Conservation (phyloP, 2,797 vertebrate species). For the Macropus fuliginosus region DNA sequence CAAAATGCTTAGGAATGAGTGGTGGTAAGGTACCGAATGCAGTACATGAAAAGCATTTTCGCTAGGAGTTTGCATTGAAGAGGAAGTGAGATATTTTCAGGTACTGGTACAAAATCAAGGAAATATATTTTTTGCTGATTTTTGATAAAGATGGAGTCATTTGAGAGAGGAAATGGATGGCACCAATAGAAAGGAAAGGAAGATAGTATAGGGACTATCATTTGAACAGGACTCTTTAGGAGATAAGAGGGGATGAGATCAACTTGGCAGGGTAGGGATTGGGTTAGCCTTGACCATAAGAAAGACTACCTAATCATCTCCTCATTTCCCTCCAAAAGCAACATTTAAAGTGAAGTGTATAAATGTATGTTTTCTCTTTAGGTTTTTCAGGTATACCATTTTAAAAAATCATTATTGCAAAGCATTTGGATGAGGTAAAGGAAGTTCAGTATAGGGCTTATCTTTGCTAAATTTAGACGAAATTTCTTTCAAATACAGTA, state of each 20-base stretch:
- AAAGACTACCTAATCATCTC: constrained; percentile 22
- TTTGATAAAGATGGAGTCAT: not conserved
- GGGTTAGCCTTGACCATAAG: not conserved
- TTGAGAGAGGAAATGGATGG: not conserved
- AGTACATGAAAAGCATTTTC: not conserved
- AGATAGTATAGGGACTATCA: not conserved
- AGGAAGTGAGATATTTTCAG: not conserved
- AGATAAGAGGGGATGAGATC: not conserved
- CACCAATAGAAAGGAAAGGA: not conserved
- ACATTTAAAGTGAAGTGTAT: constrained; percentile 33
- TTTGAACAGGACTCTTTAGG: not conserved
- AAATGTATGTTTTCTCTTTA: not conserved
- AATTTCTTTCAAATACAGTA: constrained; percentile 71
- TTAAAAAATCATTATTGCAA: constrained; percentile 50
- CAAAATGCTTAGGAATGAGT: not conserved
- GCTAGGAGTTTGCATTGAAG: not conserved
- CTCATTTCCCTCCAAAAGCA: not conserved
- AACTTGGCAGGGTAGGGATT: not conserved
- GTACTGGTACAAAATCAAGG: not conserved
- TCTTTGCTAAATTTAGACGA: constrained; percentile 63
- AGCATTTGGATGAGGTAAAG: not conserved
- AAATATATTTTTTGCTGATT: not conserved
- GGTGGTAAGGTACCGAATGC: not conserved
- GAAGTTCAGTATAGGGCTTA: constrained; percentile 53
- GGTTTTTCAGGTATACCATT: constrained; percentile 9